Percentiles rank a stretch among this genome's conserved stretches.
phyloP scores from a whole-genome alignment of 2,113 vertebrate species.

The Myotis brandtii region DNA sequence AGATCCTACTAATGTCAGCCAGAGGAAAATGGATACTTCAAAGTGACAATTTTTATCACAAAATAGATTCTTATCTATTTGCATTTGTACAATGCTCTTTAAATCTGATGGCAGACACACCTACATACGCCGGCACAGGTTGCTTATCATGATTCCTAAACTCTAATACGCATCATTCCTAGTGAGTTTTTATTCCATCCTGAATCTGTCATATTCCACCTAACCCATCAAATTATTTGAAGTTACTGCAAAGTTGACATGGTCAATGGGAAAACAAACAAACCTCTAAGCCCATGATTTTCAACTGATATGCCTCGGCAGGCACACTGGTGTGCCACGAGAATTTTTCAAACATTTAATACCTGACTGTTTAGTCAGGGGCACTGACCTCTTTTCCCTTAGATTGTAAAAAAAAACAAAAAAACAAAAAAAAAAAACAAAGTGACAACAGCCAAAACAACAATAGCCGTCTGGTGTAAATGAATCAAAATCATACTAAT shows the following conservation, averaged over 20 bases:
- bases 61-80: constrained; percentile 17
- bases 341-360: not conserved
- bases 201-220: not conserved
- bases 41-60: not conserved
- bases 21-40: not conserved
- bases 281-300: not conserved
- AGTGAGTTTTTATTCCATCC: not conserved
- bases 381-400: not conserved
- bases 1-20: not conserved
- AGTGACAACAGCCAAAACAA: not conserved
- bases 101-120: not conserved
- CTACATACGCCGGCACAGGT: not conserved
- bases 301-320: not conserved
- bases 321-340: not conserved
- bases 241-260: not conserved
- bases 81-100: not conserved
- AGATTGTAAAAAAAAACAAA: not conserved
- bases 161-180: not conserved
- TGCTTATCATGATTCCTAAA: not conserved
- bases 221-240: not conserved
- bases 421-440: not conserved
- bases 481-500: not conserved
- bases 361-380: not conserved
- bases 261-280: not conserved
- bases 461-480: not conserved